phyloP scores from a whole-genome alignment of 2,113 vertebrate species.

The Garra rufa region DNA sequence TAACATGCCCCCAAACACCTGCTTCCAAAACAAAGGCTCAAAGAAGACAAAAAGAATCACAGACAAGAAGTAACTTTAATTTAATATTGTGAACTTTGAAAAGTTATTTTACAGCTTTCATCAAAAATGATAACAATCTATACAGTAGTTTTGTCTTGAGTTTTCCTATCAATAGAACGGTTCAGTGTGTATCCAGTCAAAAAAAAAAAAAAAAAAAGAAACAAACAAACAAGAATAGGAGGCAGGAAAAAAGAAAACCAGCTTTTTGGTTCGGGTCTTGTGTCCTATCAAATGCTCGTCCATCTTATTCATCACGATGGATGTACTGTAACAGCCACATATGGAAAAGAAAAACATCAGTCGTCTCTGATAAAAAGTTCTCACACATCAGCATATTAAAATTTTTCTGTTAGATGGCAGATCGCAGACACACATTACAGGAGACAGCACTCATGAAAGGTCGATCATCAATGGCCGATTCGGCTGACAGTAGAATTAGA shows the following conservation, averaged over 20 bases:
- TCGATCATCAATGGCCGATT: conserved; percentile 20
- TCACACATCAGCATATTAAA: conserved; percentile 60
- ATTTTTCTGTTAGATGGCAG: conserved; percentile 73
- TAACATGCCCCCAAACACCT: conserved; percentile 52
- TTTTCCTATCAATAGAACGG: conserved; percentile 82
- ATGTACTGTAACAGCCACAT: conserved; percentile 70
- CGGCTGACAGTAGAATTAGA: conserved; percentile 45
- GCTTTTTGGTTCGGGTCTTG: conserved; percentile 66
- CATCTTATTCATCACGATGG: conserved; percentile 69
- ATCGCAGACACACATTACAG: conserved; percentile 69
- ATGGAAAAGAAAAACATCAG: conserved; percentile 66
- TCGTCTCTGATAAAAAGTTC: conserved; percentile 68
- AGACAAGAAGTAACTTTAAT: conserved; percentile 99
- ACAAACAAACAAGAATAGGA: background rate
- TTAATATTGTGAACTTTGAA: conserved; percentile 99
- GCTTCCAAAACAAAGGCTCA: conserved; percentile 80
- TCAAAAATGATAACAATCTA: conserved; percentile 95
- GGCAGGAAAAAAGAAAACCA: conserved; percentile 85
- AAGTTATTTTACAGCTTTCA: conserved; percentile 98
- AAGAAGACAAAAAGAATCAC: conserved; percentile 77
- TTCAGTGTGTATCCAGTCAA: conserved; percentile 89
- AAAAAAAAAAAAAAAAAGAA: conserved; percentile 57
- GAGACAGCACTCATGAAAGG: conserved; percentile 62
- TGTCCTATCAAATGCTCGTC: conserved; percentile 46
- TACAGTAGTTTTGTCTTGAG: conserved; percentile 92